Percentiles rank a stretch among this genome's conserved stretches.
phyloP scores from a whole-genome alignment of 37 sponge, comb jelly and placozoan genomes.

The Cladorhizidae sp. region DNA sequence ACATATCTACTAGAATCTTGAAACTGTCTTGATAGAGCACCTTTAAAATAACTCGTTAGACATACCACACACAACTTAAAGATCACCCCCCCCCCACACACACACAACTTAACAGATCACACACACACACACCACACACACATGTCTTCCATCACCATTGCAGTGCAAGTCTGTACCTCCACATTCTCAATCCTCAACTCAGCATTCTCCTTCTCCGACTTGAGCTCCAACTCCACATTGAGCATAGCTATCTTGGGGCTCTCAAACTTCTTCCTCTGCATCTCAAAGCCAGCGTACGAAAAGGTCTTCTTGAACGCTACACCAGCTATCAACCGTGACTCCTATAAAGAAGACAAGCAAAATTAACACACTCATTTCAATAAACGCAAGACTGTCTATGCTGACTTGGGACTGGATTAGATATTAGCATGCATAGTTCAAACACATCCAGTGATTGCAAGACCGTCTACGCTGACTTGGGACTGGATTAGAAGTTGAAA shows the following conservation, averaged over 20 bases:
- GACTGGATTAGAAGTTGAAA: too few relatives aligned
- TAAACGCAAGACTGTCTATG: neutral
- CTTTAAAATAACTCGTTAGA: too few relatives aligned
- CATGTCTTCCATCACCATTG: too few relatives aligned
- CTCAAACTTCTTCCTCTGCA: constrained; percentile 95
- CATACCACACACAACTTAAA: too few relatives aligned
- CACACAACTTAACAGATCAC: too few relatives aligned
- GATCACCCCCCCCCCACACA: too few relatives aligned
- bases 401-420: neutral
- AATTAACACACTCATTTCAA: neutral
- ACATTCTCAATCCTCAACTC: constrained; percentile 96
- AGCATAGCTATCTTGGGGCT: constrained; percentile 91
- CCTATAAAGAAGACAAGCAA: constrained; percentile 30
- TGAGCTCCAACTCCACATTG: constrained; percentile 96
- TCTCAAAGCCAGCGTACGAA: constrained; percentile 99
- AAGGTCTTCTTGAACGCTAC: constrained; percentile 99
- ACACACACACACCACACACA: too few relatives aligned
- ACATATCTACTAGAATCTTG: too few relatives aligned
- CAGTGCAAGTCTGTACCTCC: constrained; percentile 59
- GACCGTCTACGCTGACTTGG: too few relatives aligned
- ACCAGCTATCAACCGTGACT: constrained; percentile 88
- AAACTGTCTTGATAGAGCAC: too few relatives aligned
- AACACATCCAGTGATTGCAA: too few relatives aligned
- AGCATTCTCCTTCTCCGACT: constrained; percentile 96
- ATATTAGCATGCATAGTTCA: neutral